Base-by-base conservation (phyloP, 2,888 invertebrate species). In the Hanleya hanleyi region DNA sequence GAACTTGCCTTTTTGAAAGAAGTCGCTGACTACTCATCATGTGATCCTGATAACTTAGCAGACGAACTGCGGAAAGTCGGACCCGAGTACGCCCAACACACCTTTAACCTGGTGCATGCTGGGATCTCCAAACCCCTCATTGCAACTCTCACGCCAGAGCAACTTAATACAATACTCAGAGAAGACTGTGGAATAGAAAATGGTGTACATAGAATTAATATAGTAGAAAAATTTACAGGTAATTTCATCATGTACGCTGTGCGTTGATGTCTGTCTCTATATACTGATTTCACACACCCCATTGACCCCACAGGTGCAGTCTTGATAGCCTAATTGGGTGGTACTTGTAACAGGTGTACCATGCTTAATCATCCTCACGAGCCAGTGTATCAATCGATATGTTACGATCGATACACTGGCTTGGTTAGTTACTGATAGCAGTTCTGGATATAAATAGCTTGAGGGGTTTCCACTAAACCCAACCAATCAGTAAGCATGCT, bases 201-300 rank as follows among this genome's bases (percentile, higher is more conserved):
- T 64, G 64, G 64, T 35, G 64, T 64, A 12, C 64, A 64, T 37
- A 26, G 64, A 5, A 64, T 64, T 35, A 64, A 64, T 35, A 64
- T 64, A n/a, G 64, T 64, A 37, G 64, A 64, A 37, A 64, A 64
- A 64, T 64, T 64, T 36, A 64, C 64, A 64, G 18, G 64, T 64
- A 64, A 64, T 15, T 4, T n/a, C 22, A 18, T n/a, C 12, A 41
- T 41, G n/a, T 15, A n/a, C 12, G 47, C 12, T 41, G 47, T 41
- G n/a, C n/a, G n/a, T n/a, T n/a, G n/a, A n/a, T n/a, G n/a, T n/a
- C n/a, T n/a, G n/a, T n/a, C n/a, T n/a, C n/a, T n/a, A n/a, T n/a
- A n/a, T n/a, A n/a, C n/a, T n/a, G n/a, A n/a, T n/a, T n/a, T n/a
- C n/a, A n/a, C n/a, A n/a, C n/a, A n/a, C n/a, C n/a, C n/a, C n/a